Conservation (phyloP, 2,797 vertebrate genomes). For the Pseudochromis fuscus region DNA sequence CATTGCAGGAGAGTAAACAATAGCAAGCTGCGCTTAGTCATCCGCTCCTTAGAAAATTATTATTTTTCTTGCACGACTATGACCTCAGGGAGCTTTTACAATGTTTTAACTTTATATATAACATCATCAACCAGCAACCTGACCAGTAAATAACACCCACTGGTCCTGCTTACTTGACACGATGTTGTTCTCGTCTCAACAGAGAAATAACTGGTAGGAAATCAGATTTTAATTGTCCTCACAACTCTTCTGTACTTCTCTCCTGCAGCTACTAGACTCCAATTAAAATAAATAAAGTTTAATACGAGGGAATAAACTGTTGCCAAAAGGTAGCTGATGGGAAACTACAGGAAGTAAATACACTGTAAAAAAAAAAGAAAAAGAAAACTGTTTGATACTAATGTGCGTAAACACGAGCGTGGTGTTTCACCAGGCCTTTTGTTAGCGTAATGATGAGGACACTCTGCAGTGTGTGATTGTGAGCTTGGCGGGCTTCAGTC, state of each 20-base stretch:
- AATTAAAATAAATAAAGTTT: constrained; percentile 22
- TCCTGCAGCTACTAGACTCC: constrained; percentile 6
- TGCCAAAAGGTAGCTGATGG: constrained; percentile 3
- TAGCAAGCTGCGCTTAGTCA: not conserved
- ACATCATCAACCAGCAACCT: too few relatives aligned
- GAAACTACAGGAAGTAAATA: constrained; percentile 33
- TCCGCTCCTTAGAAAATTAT: not conserved
- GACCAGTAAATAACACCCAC: too few relatives aligned
- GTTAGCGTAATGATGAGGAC: constrained; percentile 42
- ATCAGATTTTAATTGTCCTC: constrained; percentile 19
- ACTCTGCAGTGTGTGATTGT: constrained; percentile 44
- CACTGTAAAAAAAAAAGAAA: too few relatives aligned
- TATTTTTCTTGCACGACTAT: too few relatives aligned
- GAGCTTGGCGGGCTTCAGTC: constrained; percentile 54
- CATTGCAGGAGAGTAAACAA: constrained; percentile 29
- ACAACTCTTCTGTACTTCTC: not conserved
- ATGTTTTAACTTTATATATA: too few relatives aligned
- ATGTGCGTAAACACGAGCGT: constrained; percentile 15
- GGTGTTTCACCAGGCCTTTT: constrained; percentile 31
- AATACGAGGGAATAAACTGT: constrained; percentile 22
- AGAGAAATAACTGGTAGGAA: constrained; percentile 7
- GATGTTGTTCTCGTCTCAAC: not conserved
- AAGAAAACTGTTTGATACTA: constrained; percentile 5
- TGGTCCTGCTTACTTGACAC: too few relatives aligned
- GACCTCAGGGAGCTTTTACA: too few relatives aligned